phyloP scores from a whole-genome alignment of 2,113 vertebrate species.

The Xiphophorus couchianus region DNA sequence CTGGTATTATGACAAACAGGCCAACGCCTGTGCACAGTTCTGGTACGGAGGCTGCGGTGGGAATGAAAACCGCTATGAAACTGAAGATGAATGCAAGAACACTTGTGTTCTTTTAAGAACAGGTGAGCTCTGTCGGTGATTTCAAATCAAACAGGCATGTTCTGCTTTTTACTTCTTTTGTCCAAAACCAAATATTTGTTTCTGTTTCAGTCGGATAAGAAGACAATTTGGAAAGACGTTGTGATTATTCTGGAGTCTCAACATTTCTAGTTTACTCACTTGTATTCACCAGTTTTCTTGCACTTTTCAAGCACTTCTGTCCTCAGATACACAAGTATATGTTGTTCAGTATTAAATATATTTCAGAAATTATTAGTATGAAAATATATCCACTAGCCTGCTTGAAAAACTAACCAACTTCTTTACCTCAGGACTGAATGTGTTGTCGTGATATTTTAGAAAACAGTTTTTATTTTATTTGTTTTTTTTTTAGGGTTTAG shows the following conservation, averaged over 20 bases:
- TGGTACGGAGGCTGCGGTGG: slow-evolving; percentile 87
- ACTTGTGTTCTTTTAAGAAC: slow-evolving; percentile 75
- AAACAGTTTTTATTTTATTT: background rate
- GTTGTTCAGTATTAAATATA: slow-evolving; percentile 1
- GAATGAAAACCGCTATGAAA: slow-evolving; percentile 86
- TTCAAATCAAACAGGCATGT: background rate
- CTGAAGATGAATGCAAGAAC: slow-evolving; percentile 83
- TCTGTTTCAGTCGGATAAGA: slow-evolving; percentile 61
- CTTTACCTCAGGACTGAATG: slow-evolving; percentile 24
- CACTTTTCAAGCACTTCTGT: slow-evolving; percentile 29
- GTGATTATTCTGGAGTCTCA: slow-evolving; percentile 2
- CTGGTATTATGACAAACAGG: slow-evolving; percentile 87
- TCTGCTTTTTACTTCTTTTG: background rate
- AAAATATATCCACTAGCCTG: background rate
- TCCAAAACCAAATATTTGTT: slow-evolving; percentile 15
- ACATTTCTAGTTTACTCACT: slow-evolving; percentile 11
- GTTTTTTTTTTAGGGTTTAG: background rate
- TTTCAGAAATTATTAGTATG: background rate
- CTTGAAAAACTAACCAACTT: slow-evolving; percentile 4
- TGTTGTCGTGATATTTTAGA: slow-evolving; percentile 4
- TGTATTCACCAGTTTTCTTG: slow-evolving; percentile 25
- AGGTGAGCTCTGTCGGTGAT: slow-evolving; percentile 57
- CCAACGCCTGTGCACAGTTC: slow-evolving; percentile 89
- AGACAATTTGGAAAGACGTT: slow-evolving; percentile 13
- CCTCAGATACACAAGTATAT: background rate